Evolutionary conservation across 2,888 invertebrate genomes (phyloP), one percentile per base, ranked within the genome.

Genomic region (Cheilosia vernalis): DNA sequence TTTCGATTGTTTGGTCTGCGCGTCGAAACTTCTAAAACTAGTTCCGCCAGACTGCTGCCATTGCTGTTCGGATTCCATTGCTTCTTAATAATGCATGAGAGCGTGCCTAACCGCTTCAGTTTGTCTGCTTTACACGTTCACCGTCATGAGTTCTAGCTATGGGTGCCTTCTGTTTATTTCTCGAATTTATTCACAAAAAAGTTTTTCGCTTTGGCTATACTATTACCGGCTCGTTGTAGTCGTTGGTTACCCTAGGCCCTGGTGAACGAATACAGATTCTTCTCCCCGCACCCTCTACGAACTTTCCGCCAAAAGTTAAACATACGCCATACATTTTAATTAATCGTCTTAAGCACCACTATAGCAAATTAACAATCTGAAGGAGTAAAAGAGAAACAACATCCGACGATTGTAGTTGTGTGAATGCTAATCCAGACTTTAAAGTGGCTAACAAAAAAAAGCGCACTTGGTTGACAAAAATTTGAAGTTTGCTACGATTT

Each of bases 281-380:
- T n/a, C 17, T 30, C 19, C 21, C 17, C 15, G n/a, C 42, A 21
- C 47, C 69, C 53, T 19, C 37, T 69, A 42, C 69, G 64, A 74
- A 79, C 63, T 74, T 74, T 80, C 64, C 74, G 70, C 84, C 74
- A 74, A 82, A 83, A 72, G 82, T 78, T 69, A 69, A 84, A 84
- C 69, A 74, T 80, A 69, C 69, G 64, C 76, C 61, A 81, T 61
- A 81, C 72, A 76, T 70, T 77, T 56, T 58, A 81, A 81, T 81
- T 72, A 85, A 67, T 51, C 40, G 64, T 30, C 73, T 69, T 55
- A 63, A 63, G 69, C 44, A 47, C 58, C n/a, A 78, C 17, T n/a
- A 37, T 19, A 24, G 5, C 49, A 13, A 53, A 19, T 42, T 10
- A 40, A 42, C 49, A n/a, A 15, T 7, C 9, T 9, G 37, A 40